Evolutionary conservation across 1,140 invertebrate species (phyloP), one percentile per base, ranked within the genome.

Genomic region (Drosophila parabipectinata): DNA sequence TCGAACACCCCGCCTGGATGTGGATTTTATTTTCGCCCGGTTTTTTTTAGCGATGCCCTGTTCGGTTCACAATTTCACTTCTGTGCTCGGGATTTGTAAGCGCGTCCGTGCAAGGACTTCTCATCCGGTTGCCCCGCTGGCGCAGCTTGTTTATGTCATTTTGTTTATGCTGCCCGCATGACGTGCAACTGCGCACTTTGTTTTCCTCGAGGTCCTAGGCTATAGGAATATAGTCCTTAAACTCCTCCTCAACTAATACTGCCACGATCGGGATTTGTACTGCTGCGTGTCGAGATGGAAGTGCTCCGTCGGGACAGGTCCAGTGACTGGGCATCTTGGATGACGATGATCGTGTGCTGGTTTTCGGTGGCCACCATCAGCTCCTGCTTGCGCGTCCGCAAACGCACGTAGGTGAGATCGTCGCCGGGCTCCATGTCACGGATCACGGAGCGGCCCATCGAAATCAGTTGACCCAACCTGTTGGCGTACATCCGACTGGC

Each of bases 71-170:
- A 79, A 62, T 52, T 77, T 84, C 56, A 79, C 55, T 66, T 73
- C 73, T 55, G 74, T 68, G 71, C 71, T 64, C 63, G 71, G 77
- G 74, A 85, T 82, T 85, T 78, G 83, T 55, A 61, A 26, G 71
- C 14, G 55, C 75, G 75, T 72, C 74, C 62, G 71, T 82, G 75
- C 82, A 87, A 82, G 78, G 82, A 82, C 82, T 85, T 56, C 54
- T 52, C 62, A 63, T 55, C 72, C 73, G 34, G 47, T n/a, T 37
- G 10, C 34, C 34, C 34, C 34, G 34, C 34, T 37, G 12, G 34
- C 34, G 34, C 34, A 37, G 34, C 34, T 37, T 37, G 34, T 37
- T 37, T 37, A 37, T 37, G 34, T 37, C 34, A 37, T 37, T 37
- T 37, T 37, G 34, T 81, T 85, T 78, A 75, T 87, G 82, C 64